Percentiles rank a stretch among this genome's conserved stretches.
Conservation (phyloP, 1,140 invertebrate genomes). For the Sycobia sp. region DNA sequence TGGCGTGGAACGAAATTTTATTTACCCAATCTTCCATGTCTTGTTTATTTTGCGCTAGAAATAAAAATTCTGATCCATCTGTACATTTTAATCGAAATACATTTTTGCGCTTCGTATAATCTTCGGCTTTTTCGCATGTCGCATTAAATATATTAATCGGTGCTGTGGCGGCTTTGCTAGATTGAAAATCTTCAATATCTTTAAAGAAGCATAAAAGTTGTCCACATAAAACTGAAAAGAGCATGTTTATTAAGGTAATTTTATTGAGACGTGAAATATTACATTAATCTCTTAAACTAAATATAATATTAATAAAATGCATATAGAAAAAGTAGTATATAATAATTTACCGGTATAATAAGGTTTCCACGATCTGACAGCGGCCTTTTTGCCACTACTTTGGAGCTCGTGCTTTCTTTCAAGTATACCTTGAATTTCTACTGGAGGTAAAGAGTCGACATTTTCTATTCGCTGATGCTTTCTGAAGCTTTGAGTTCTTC, state of each 20-base stretch:
- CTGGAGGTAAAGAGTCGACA: conserved; percentile 79
- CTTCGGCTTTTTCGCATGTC: conserved; percentile 80
- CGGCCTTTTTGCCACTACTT: conserved; percentile 90
- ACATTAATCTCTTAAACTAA: no score
- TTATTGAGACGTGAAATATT: no score
- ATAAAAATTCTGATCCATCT: conserved; percentile 93
- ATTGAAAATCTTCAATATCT: conserved; percentile 88
- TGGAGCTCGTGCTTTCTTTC: conserved; percentile 96
- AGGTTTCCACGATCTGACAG: conserved; percentile 93
- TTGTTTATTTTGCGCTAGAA: conserved; percentile 74
- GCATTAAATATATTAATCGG: conserved; percentile 90
- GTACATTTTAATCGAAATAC: conserved; percentile 86
- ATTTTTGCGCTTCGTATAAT: conserved; percentile 95
- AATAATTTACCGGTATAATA: conserved; percentile 81
- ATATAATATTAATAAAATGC: no score
- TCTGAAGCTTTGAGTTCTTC: conserved; percentile 86
- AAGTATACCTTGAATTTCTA: conserved; percentile 88
- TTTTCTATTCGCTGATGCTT: conserved; percentile 75
- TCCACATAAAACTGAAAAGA: conserved; percentile 83
- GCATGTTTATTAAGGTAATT: no score
- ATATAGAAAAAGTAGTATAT: no score
- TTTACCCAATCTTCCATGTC: conserved; percentile 92
- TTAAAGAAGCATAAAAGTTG: conserved; percentile 98
- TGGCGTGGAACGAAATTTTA: conserved; percentile 93
- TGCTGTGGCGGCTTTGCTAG: conserved; percentile 84